Conservation (phyloP, 1,140 invertebrate species). For the Melanaphis sacchari region DNA sequence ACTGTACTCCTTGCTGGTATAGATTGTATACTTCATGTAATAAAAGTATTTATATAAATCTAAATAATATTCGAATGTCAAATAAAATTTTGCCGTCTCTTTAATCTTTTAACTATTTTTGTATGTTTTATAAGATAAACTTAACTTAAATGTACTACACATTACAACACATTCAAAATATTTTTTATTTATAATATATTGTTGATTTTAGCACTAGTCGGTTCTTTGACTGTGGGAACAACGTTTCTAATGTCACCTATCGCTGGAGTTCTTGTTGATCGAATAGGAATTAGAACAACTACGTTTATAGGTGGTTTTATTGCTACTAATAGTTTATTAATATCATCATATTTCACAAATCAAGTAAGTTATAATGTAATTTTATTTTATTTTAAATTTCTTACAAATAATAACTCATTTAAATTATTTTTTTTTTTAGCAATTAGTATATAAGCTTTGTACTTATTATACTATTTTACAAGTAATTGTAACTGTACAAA, state of each 20-base stretch:
- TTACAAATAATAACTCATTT: neutral
- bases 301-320: slow-evolving; percentile 83
- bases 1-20: too few relatives aligned
- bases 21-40: neutral
- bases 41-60: too few relatives aligned
- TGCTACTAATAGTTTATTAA: slow-evolving; percentile 77
- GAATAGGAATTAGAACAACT: slow-evolving; percentile 81
- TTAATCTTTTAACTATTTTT: neutral
- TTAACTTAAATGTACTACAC: neutral
- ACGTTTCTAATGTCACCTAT: slow-evolving; percentile 89
- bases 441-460: neutral
- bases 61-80: too few relatives aligned
- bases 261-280: slow-evolving; percentile 86
- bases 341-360: slow-evolving; percentile 77
- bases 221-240: slow-evolving; percentile 84
- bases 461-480: neutral
- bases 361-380: slow-evolving; percentile 56
- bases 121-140: neutral
- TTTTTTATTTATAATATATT: neutral
- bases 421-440: neutral
- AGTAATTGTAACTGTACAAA: neutral
- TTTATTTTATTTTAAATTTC: neutral
- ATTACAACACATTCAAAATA: neutral
- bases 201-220: slow-evolving; percentile 80
- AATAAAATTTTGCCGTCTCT: neutral